Evolutionary conservation across 1,140 invertebrate species (phyloP).

Genomic region (Drosophila mayri): DNA sequence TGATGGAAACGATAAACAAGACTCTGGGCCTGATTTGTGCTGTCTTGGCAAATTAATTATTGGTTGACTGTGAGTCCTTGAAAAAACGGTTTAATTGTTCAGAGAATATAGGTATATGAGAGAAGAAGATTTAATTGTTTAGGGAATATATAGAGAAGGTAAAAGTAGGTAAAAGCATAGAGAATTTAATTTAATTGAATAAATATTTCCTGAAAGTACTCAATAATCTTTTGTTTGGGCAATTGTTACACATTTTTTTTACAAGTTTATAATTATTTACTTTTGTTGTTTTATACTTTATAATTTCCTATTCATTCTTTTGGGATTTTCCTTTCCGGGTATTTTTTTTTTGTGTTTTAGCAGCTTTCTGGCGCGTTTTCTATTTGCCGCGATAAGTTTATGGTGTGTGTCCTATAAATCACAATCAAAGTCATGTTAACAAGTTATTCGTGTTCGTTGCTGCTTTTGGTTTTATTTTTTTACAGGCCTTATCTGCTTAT

Average conservation of each 20-base stretch:
- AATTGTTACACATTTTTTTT: no score
- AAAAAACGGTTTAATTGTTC: neutral
- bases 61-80: neutral
- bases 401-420: conserved; percentile 56
- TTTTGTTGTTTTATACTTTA: no score
- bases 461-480: conserved; percentile 38
- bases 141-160: neutral
- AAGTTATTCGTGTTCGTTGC: conserved; percentile 48
- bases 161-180: no score
- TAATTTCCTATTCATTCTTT: conserved; percentile 2
- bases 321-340: neutral
- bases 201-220: neutral
- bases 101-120: no score
- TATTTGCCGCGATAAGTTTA: conserved; percentile 48
- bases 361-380: conserved; percentile 5
- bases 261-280: no score
- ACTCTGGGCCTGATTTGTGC: neutral
- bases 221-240: no score
- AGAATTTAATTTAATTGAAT: neutral
- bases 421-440: conserved; percentile 65
- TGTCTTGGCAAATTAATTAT: neutral
- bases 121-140: neutral
- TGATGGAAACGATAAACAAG: conserved; percentile 25
- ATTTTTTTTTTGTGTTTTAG: neutral
- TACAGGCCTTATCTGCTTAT: conserved; percentile 58